A percentile compares a stretch with the other conserved stretches of the same genome.
These are phyloP conservation scores for Ephestia elutella DNA, from an alignment of 1,140 invertebrate species.

Conservation along the genomic window DNA sequence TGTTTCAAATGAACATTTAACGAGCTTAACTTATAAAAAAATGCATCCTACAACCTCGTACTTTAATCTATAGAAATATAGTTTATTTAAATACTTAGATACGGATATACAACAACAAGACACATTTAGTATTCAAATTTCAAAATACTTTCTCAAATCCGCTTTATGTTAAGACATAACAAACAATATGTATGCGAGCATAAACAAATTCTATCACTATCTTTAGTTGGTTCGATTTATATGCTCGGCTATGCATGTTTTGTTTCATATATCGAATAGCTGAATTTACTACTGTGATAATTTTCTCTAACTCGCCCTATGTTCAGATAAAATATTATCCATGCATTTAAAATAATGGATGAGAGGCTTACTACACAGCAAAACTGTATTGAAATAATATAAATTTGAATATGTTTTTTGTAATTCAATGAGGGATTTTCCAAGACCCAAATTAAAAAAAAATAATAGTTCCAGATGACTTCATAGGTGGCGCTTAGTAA, in stretches of 20 bases:
- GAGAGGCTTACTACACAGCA: not conserved
- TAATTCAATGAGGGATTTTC: too few species aligned
- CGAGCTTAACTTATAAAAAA: too few species aligned
- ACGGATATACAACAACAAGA: too few species aligned
- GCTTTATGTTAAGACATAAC: not conserved
- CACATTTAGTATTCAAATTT: not conserved
- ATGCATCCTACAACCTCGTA: too few species aligned
- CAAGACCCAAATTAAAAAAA: too few species aligned
- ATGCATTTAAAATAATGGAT: not conserved
- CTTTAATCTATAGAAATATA: too few species aligned
- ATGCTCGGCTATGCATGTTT: not conserved
- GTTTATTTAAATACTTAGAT: too few species aligned
- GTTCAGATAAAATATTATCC: not conserved
- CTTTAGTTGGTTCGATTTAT: slow-evolving; percentile 1
- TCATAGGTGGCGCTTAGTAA: too few species aligned
- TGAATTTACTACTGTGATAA: slow-evolving; percentile 1
- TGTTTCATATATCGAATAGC: not conserved
- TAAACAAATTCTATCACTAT: not conserved
- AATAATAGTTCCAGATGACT: too few species aligned
- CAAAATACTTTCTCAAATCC: not conserved
- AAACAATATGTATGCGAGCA: not conserved
- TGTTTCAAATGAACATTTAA: too few species aligned
- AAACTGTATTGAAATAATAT: too few species aligned
- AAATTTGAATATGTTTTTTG: too few species aligned
- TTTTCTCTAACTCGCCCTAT: not conserved